Evolutionary conservation across 2,113 vertebrate species (phyloP).

Genomic region (Trichechus manatus): DNA sequence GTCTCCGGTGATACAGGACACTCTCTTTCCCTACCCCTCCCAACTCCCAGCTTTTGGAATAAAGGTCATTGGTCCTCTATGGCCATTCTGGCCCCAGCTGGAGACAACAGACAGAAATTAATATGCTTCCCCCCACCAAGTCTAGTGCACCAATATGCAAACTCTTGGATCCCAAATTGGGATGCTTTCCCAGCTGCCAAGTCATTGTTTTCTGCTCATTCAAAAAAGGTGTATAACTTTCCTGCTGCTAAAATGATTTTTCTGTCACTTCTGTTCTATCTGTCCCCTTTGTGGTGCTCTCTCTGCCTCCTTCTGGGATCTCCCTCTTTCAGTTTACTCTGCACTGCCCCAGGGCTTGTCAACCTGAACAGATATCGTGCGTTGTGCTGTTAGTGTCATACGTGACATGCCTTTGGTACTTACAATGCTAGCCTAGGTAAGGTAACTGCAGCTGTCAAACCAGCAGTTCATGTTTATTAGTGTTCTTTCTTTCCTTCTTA

Average conservation of each 20-base stretch:
- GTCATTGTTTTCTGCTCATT: conserved; percentile 64
- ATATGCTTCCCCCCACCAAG: background rate
- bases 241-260: conserved; percentile 64
- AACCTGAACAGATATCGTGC: conserved; percentile 72
- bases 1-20: conserved; percentile 83
- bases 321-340: conserved; percentile 68
- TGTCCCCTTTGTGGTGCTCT: conserved; percentile 65
- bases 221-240: conserved; percentile 56
- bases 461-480: conserved; percentile 57
- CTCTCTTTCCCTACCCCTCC: conserved; percentile 60
- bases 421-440: conserved; percentile 66
- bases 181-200: conserved; percentile 56
- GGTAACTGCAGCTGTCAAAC: conserved; percentile 62
- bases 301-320: conserved; percentile 60
- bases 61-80: conserved; percentile 63
- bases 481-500: conserved; percentile 65
- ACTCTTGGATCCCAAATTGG: conserved; percentile 10
- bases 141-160: conserved; percentile 26
- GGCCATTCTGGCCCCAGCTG: conserved; percentile 73
- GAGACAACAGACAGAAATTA: conserved; percentile 64
- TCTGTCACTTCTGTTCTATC: conserved; percentile 68
- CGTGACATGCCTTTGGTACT: conserved; percentile 74
- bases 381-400: conserved; percentile 47
- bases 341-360: conserved; percentile 76
- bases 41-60: conserved; percentile 67